Base-by-base conservation (phyloP, 2,113 vertebrate genomes). In the Mustela lutreola region DNA sequence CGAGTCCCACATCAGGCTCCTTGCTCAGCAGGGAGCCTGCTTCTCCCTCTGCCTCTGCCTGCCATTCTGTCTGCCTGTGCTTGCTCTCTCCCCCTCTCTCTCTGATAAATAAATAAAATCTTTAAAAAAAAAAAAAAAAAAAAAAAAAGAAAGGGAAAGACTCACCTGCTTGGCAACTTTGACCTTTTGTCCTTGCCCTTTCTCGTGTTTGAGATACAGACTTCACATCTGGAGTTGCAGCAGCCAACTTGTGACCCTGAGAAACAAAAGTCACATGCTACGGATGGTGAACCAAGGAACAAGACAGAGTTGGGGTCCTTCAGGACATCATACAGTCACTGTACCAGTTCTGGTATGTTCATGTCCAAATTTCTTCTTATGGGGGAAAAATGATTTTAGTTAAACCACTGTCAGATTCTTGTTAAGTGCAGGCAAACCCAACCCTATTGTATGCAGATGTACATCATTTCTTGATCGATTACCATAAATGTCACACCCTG, bases 251-350 rank as follows among this genome's bases (percentile, higher is more conserved):
- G 60, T 89, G 83, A 85, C 42, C 45, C 9, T 24, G 78, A 89
- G 84, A 56, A 56, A 89, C 78, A 85, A 89, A 94, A 75, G 78
- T 82, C 70, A n/a, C 39, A 92, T 48, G 39, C 39, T 94, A 36
- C 88, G 60, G 11, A 70, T 63, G 63, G 60, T 88, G 28, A 78
- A 1, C 36, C 60, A 88, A 81, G 78, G 26, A 48, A 28, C 19
- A 45, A 78, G 82, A 36, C 33, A 26, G 84, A 79, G 2, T 65
- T 89, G n/a, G 4, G 36, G 5, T 92, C 53, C 53, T 90, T 75
- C 39, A 76, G 58, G 58, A 73, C 62, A 79, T 71, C 42, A 79
- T 10, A 71, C 73, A 82, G 39, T 91, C 6, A 33, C n/a, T 8
- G 36, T 28, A 36, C 14, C 79, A 85, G 16, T 67, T 48, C 53